These are phyloP conservation scores for Xestia xanthographa DNA, from an alignment of 2,888 invertebrate genomes.

Conservation along the genomic window DNA sequence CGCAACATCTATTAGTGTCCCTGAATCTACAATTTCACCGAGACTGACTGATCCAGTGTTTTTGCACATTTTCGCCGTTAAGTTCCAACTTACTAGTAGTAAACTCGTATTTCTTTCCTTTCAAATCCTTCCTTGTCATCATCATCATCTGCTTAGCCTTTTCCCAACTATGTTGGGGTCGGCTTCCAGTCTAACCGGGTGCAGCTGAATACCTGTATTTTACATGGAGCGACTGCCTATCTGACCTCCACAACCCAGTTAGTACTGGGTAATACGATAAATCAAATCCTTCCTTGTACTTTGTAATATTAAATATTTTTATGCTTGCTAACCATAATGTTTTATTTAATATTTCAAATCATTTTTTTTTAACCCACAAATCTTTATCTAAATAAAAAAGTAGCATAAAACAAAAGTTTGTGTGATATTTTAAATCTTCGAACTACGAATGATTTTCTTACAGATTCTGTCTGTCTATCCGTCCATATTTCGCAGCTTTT, in stretches of 20 bases:
- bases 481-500: background rate
- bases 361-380: background rate
- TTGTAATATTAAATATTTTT: background rate
- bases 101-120: background rate
- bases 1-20: background rate
- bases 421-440: background rate
- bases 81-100: too few species aligned
- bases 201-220: too few species aligned
- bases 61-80: background rate
- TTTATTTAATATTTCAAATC: background rate
- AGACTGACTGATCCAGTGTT: background rate
- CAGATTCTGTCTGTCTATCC: background rate
- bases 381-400: too few species aligned
- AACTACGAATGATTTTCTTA: too few species aligned
- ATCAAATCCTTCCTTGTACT: too few species aligned
- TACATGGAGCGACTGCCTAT: too few species aligned
- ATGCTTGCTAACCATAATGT: background rate
- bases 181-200: too few species aligned
- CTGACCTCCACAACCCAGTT: too few species aligned
- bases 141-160: too few species aligned
- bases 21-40: background rate
- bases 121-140: background rate
- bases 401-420: background rate
- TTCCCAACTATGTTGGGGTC: too few species aligned
- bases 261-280: too few species aligned